Evolutionary conservation across 2,888 invertebrate genomes (phyloP).

Genomic region (Nycteola revayana): DNA sequence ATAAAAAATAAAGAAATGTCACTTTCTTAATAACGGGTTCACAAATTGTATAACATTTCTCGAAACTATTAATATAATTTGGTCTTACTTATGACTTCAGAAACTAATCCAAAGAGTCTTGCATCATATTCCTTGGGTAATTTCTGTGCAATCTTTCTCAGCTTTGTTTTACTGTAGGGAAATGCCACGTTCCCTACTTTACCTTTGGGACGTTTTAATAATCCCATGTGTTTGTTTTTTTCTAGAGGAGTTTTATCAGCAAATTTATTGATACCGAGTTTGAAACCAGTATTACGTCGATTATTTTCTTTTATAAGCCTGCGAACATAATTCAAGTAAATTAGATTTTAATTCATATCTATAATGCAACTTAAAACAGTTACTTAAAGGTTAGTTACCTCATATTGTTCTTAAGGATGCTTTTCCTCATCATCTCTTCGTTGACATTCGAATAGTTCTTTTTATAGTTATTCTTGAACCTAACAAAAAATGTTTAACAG

Average conservation of each 20-base stretch:
- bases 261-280: conserved; percentile 54
- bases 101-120: conserved; percentile 50
- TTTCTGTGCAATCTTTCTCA: conserved; percentile 29
- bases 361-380: no score
- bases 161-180: conserved; percentile 43
- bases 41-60: no score
- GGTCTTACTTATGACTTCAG: conserved; percentile 56
- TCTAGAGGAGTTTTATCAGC: conserved; percentile 58
- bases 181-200: conserved; percentile 50
- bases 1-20: no score
- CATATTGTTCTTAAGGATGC: conserved; percentile 21
- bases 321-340: no score
- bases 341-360: no score
- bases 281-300: conserved; percentile 49
- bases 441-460: conserved; percentile 17
- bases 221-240: conserved; percentile 45
- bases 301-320: conserved; percentile 48
- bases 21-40: no score
- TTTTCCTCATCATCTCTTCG: conserved; percentile 21
- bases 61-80: no score
- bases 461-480: conserved; percentile 15
- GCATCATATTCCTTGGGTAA: conserved; percentile 53
- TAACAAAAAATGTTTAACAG: conserved; percentile 16
- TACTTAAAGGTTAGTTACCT: no score
- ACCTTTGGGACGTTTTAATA: conserved; percentile 30